Conservation (phyloP, 2,113 vertebrate genomes). For the Scartelaos histophorus region DNA sequence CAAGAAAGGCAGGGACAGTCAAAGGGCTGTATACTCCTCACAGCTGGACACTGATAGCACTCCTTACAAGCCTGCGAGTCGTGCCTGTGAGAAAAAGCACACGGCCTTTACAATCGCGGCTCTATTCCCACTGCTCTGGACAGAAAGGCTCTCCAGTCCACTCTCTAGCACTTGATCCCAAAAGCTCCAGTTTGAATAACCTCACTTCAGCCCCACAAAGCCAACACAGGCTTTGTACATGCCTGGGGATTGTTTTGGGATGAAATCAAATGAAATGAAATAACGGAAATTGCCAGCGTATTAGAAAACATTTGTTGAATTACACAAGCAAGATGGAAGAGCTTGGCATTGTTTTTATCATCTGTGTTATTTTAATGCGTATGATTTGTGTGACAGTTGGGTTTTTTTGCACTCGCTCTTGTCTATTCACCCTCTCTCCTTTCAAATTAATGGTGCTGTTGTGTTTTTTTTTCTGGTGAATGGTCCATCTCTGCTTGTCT, state of each 20-base stretch:
- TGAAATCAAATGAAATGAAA: not conserved
- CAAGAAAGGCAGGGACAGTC: conserved; percentile 62
- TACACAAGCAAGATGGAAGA: not conserved
- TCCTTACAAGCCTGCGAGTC: conserved; percentile 58
- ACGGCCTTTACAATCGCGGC: conserved; percentile 39
- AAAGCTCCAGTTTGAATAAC: conserved; percentile 23
- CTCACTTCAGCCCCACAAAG: conserved; percentile 1
- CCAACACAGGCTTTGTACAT: not conserved
- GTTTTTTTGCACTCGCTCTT: too few relatives aligned
- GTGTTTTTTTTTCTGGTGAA: not conserved
- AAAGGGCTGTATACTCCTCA: conserved; percentile 68
- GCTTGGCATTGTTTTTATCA: not conserved
- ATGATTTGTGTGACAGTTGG: not conserved
- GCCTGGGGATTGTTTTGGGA: not conserved
- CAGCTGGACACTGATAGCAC: conserved; percentile 73
- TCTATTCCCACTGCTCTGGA: conserved; percentile 36
- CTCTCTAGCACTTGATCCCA: conserved; percentile 39
- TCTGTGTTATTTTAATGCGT: not conserved
- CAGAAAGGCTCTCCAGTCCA: conserved; percentile 36
- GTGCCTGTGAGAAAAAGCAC: conserved; percentile 64
- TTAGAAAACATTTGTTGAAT: not conserved
- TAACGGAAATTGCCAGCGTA: not conserved
- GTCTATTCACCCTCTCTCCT: not conserved
- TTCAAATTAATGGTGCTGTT: not conserved
- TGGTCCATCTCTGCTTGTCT: too few relatives aligned